These are phyloP conservation scores for Ptilodon capucinus DNA, from an alignment of 2,888 invertebrate genomes.

Conservation along the genomic window DNA sequence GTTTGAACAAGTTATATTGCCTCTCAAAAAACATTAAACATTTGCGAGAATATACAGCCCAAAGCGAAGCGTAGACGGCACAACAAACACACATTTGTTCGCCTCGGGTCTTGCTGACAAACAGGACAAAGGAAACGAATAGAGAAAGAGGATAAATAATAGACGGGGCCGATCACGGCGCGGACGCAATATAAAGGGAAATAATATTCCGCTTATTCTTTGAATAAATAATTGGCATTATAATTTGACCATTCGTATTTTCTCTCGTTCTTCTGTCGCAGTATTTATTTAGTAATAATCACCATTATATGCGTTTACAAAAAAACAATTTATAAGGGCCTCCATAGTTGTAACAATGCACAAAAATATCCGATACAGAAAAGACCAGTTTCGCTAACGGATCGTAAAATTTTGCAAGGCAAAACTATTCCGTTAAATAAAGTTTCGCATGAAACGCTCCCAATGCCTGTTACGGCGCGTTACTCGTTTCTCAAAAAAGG, in stretches of 20 bases:
- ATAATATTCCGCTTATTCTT: constrained; percentile 32
- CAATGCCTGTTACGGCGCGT: too few relatives aligned
- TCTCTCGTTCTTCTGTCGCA: constrained; percentile 15
- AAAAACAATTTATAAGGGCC: too few relatives aligned
- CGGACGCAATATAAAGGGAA: constrained; percentile 41
- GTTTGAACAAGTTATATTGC: constrained; percentile 39
- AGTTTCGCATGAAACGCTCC: too few relatives aligned
- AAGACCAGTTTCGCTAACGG: too few relatives aligned
- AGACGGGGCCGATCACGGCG: constrained; percentile 39
- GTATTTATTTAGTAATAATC: background rate
- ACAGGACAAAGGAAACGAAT: constrained; percentile 64
- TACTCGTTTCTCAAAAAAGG: too few relatives aligned
- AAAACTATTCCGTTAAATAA: too few relatives aligned
- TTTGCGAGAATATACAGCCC: constrained; percentile 48
- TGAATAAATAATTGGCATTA: constrained; percentile 35
- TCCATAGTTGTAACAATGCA: too few relatives aligned
- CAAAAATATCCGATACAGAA: too few relatives aligned
- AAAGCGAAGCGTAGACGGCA: constrained; percentile 41
- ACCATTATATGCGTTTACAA: too few relatives aligned
- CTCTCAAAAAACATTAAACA: constrained; percentile 40
- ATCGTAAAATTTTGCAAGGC: too few relatives aligned
- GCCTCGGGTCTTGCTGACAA: constrained; percentile 56
- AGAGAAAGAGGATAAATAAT: constrained; percentile 64
- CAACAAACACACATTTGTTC: constrained; percentile 61
- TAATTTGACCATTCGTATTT: constrained; percentile 30